A percentile compares a stretch with the other conserved stretches of the same genome.
These are phyloP conservation scores for Leptonema lineaticorne DNA, from an alignment of 1,140 invertebrate genomes.

Conservation along the genomic window DNA sequence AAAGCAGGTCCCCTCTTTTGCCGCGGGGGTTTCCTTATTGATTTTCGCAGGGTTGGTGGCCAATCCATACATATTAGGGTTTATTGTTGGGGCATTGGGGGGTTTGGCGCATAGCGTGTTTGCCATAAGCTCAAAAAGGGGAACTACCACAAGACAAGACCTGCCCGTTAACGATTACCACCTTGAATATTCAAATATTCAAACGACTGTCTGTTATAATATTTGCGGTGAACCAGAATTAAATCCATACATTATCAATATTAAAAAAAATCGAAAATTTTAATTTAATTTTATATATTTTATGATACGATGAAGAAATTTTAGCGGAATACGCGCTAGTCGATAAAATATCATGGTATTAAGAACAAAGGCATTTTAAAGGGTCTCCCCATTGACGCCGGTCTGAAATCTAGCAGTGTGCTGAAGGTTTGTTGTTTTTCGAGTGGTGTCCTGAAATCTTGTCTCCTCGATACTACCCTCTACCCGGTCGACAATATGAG, in stretches of 20 bases:
- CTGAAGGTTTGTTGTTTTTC: constrained; percentile 12
- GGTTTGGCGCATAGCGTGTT: not conserved
- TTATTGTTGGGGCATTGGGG: not conserved
- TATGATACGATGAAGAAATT: not conserved
- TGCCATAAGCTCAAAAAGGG: not conserved
- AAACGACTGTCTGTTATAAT: no score
- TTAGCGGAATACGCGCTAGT: not conserved
- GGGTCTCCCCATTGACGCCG: constrained; percentile 6
- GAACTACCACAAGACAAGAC: not conserved
- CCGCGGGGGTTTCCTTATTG: constrained; percentile 2
- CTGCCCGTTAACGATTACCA: not conserved
- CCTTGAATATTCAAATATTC: not conserved
- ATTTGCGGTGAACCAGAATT: not conserved
- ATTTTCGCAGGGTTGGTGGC: not conserved
- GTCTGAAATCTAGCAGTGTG: not conserved
- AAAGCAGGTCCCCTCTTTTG: not conserved
- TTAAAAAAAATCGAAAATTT: no score
- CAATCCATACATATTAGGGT: constrained; percentile 7
- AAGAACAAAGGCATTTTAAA: constrained; percentile 7
- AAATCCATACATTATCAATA: no score
- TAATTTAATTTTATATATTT: no score
- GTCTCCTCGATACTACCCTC: not conserved
- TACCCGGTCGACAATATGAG: not conserved
- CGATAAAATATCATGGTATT: not conserved
- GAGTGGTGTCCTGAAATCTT: constrained; percentile 10